Evolutionary conservation across 1,140 invertebrate species (phyloP), one percentile per base, ranked within the genome.

Genomic region (Hormaphis cornu): DNA sequence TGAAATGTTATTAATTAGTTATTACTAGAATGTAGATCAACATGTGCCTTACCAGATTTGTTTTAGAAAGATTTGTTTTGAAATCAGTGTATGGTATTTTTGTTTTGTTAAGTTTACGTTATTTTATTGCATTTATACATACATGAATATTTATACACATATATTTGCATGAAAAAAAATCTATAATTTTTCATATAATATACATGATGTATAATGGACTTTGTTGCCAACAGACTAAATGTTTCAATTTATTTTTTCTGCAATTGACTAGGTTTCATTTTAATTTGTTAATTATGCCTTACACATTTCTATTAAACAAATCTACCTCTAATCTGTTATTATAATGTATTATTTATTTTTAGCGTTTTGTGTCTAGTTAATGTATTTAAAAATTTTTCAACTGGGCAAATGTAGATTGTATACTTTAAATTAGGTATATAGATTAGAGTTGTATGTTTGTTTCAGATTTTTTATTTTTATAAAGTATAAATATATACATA

Each of bases 391-490:
- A n/a, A 46, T 63, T 63, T 46, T 40, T 46, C 2, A 44, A 46
- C 22, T 18, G 28, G 40, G 24, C 24, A 63, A 46, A 30, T 63
- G 40, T 63, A 63, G 58, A 46, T 30, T 30, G 8, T 20, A 30
- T 46, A 20, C 24, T 40, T 40, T n/a, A n/a, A n/a, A n/a, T n/a
- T n/a, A n/a, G n/a, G n/a, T n/a, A n/a, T n/a, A n/a, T 63, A 63
- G 58, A 28, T 30, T 63, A 63, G 40, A 46, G 26, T 26, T 30
- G 30, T 63, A 24, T 63, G 58, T 40, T 63, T 63, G 40, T 63
- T 63, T 46, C 42, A 63, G 9, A 63, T 63, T 63, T 63, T 63
- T 63, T 63, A 63, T 63, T 63, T 63, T 63, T 63, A 63, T 63
- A 63, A 63, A 63, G 30, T 56, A 37, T 56, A 37, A 4, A 44